Evolutionary conservation across 2,113 vertebrate genomes (phyloP).

Genomic region (Sylvilagus bachmani): DNA sequence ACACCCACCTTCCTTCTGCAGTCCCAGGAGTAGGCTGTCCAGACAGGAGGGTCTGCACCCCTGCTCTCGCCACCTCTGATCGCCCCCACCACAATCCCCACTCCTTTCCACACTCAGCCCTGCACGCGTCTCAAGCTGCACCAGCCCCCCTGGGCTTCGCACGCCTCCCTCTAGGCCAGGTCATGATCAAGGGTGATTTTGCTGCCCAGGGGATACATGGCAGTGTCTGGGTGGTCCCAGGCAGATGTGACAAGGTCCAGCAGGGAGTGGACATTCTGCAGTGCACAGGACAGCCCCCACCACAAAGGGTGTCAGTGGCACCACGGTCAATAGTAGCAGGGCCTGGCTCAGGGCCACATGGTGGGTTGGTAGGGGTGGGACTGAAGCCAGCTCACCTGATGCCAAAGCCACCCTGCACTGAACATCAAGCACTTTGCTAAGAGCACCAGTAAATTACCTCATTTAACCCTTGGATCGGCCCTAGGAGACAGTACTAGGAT

Average conservation of each 20-base stretch:
- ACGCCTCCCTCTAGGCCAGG: neutral
- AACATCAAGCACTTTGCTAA: neutral
- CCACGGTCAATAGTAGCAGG: neutral
- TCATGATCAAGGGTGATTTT: neutral
- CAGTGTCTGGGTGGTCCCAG: neutral
- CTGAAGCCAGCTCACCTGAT: neutral
- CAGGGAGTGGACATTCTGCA: neutral
- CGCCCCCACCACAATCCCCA: neutral
- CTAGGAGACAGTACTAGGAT: neutral
- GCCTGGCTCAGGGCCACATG: neutral
- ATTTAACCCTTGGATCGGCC: neutral
- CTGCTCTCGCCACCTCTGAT: neutral
- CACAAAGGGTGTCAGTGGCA: neutral
- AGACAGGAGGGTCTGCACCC: neutral
- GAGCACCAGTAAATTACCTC: too few relatives aligned
- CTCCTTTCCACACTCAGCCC: neutral
- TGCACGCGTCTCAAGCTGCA: neutral
- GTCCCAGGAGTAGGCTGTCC: neutral
- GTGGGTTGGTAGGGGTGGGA: too few relatives aligned
- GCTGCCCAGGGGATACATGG: neutral
- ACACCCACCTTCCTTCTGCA: neutral
- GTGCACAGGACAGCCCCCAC: too few relatives aligned
- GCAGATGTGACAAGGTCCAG: neutral
- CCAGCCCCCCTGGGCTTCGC: neutral
- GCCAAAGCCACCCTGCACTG: neutral